Percentiles rank a stretch among this genome's conserved stretches.
These are phyloP conservation scores for Leguminivora glycinivorella DNA, from an alignment of 1,140 invertebrate species.

Conservation along the genomic window DNA sequence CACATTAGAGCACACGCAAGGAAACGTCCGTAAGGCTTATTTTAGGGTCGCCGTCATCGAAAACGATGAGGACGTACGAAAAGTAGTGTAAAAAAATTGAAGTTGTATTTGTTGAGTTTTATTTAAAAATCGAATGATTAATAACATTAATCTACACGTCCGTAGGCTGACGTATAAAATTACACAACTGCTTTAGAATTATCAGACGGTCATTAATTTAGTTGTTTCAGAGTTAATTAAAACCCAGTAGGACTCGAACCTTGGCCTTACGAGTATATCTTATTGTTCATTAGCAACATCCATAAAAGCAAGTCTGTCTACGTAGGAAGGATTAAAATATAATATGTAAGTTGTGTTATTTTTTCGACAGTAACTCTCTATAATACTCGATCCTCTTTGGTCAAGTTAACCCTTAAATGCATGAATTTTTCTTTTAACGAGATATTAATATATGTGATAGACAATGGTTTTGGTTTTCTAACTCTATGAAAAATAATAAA, in stretches of 20 bases:
- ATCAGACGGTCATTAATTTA: conserved; percentile 6
- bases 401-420: too few species aligned
- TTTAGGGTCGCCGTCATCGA: too few species aligned
- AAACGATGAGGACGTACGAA: too few species aligned
- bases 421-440: too few species aligned
- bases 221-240: conserved; percentile 19
- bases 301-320: neutral
- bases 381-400: too few species aligned
- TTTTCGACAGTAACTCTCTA: too few species aligned
- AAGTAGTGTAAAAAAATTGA: too few species aligned
- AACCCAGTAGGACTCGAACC: neutral
- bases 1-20: too few species aligned
- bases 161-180: conserved; percentile 5
- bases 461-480: too few species aligned
- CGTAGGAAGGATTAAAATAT: neutral
- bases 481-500: too few species aligned
- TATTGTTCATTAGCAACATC: conserved; percentile 1
- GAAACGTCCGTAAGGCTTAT: too few species aligned
- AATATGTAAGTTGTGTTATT: neutral
- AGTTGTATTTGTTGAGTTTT: neutral
- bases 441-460: too few species aligned
- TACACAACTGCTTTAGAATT: neutral
- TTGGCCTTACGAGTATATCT: conserved; percentile 13
- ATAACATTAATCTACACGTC: neutral
- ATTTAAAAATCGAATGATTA: neutral